A percentile compares a stretch with the other conserved stretches of the same genome.
phyloP scores from a whole-genome alignment of 2,113 vertebrate species.

The Agelaius tricolor region DNA sequence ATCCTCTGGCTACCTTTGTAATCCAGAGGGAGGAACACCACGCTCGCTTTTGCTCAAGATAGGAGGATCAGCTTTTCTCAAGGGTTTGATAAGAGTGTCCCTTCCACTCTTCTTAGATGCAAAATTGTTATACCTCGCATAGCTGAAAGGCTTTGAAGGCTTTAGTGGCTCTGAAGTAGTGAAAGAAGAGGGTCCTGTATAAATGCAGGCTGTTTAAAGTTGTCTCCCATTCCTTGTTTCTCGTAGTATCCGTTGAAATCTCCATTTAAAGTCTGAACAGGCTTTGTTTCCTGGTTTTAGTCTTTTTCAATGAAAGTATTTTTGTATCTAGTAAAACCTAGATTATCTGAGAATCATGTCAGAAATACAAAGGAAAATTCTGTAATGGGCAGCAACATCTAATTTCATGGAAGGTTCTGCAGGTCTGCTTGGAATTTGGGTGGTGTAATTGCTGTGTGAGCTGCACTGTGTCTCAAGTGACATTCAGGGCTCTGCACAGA shows the following conservation, averaged over 20 bases:
- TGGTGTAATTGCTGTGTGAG: not conserved
- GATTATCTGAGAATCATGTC: not conserved
- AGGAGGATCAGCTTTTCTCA: not conserved
- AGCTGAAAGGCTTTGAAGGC: not conserved
- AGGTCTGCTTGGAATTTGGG: not conserved
- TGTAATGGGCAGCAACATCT: not conserved
- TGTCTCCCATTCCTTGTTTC: not conserved
- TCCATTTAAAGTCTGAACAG: not conserved
- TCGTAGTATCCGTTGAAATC: not conserved
- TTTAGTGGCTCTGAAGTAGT: not conserved
- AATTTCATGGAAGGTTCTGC: not conserved
- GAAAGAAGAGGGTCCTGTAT: not conserved
- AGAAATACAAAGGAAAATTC: not conserved
- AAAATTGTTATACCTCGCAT: not conserved
- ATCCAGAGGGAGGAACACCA: not conserved
- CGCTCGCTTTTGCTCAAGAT: not conserved
- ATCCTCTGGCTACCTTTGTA: not conserved
- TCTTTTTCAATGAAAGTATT: not conserved
- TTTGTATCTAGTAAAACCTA: not conserved
- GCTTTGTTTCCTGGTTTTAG: not conserved
- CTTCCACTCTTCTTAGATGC: not conserved
- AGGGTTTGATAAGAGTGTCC: not conserved
- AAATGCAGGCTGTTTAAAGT: not conserved
- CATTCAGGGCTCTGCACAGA: not conserved
- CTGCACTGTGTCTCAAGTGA: not conserved